Conservation (phyloP, 92 coral and sea anemone genomes). For the Porites rus region DNA sequence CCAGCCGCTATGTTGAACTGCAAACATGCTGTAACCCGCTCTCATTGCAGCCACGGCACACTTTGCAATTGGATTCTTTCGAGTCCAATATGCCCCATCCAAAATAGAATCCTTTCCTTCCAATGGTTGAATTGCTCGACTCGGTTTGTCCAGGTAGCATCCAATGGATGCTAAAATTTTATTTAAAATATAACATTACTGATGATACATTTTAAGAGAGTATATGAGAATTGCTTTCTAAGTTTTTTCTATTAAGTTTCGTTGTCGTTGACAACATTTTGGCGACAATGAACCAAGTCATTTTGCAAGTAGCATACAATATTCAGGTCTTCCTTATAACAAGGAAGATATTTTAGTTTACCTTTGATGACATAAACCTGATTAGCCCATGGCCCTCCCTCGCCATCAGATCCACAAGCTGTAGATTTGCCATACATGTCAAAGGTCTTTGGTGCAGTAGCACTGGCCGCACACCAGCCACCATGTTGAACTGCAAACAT, state of each 20-base stretch:
- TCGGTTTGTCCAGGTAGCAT: not conserved
- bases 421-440: constrained; percentile 37
- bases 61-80: not conserved
- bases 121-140: not conserved
- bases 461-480: constrained; percentile 49
- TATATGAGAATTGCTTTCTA: too few relatives aligned
- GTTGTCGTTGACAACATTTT: too few relatives aligned
- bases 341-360: too few relatives aligned
- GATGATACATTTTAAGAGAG: too few relatives aligned
- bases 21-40: constrained; percentile 4
- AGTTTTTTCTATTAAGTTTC: too few relatives aligned
- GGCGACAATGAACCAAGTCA: too few relatives aligned
- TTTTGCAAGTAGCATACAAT: too few relatives aligned
- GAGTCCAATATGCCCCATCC: not conserved
- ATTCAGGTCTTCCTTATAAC: too few relatives aligned
- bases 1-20: constrained; percentile 51
- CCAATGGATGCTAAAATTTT: not conserved
- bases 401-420: constrained; percentile 34
- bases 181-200: too few relatives aligned
- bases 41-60: not conserved
- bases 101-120: constrained; percentile 8
- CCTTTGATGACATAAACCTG: constrained; percentile 13
- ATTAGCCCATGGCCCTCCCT: constrained; percentile 56
- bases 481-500: constrained; percentile 52
- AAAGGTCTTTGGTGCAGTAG: constrained; percentile 15